Percentiles rank a stretch among this genome's conserved stretches.
Conservation (phyloP, 2,888 invertebrate genomes). For the Lordiphosa fenestrarum region DNA sequence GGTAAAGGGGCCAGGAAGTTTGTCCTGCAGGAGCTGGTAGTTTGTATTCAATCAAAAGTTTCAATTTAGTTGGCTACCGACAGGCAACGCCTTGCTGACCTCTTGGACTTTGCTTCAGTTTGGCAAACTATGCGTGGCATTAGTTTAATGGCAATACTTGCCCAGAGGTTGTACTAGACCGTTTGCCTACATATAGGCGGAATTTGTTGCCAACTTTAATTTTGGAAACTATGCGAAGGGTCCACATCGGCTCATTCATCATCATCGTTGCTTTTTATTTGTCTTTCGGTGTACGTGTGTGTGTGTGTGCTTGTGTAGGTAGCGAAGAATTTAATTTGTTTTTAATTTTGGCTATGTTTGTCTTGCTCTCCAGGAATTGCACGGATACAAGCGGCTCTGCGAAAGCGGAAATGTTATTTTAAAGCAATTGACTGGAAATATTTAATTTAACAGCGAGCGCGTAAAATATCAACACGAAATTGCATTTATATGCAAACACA, state of each 20-base stretch:
- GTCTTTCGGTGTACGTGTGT: conserved; percentile 25
- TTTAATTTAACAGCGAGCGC: conserved; percentile 42
- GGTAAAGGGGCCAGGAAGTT: conserved; percentile 37
- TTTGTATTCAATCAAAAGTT: conserved; percentile 73
- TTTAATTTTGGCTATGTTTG: conserved; percentile 49
- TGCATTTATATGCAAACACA: too few relatives aligned
- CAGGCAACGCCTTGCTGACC: conserved; percentile 26
- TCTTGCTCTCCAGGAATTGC: conserved; percentile 30
- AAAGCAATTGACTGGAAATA: conserved; percentile 2
- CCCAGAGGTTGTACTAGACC: conserved; percentile 20
- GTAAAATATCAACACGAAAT: conserved; percentile 36
- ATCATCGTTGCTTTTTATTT: conserved; percentile 29
- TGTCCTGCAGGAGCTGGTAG: conserved; percentile 54
- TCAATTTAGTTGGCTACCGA: conserved; percentile 50
- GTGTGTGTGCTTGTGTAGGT: conserved; percentile 31
- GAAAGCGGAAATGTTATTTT: too few relatives aligned
- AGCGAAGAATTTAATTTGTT: conserved; percentile 63
- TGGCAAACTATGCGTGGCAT: conserved; percentile 56
- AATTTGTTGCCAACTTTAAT: conserved; percentile 52
- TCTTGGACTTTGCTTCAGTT: conserved; percentile 34
- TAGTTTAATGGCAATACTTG: conserved; percentile 59
- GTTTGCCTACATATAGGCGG: conserved; percentile 20
- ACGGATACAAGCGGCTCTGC: not conserved
- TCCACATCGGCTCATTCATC: conserved; percentile 16
- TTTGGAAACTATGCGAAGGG: conserved; percentile 52